phyloP scores from a whole-genome alignment of 2,888 invertebrate species.

The Chrysotoxum bicinctum region DNA sequence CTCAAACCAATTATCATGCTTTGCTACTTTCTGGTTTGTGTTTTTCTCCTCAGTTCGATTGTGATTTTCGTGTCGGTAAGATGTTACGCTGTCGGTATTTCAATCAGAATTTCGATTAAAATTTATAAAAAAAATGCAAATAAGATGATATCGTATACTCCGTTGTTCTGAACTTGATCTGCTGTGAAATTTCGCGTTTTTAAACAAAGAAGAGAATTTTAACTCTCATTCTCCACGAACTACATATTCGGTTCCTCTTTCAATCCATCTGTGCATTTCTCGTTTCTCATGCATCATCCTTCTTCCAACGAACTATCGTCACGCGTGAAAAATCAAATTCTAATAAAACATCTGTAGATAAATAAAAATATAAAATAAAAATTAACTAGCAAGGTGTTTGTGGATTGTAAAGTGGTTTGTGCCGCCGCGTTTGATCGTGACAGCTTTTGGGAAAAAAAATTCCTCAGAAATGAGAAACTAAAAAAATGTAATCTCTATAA shows the following conservation, averaged over 20 bases:
- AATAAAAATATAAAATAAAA: background rate
- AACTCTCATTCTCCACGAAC: background rate
- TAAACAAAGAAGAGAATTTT: background rate
- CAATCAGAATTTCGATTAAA: constrained; percentile 11
- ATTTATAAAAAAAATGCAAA: constrained; percentile 6
- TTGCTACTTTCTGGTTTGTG: constrained; percentile 23
- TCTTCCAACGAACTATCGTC: constrained; percentile 23
- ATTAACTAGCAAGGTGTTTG: constrained; percentile 17
- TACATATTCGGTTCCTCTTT: background rate
- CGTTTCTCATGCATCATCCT: background rate
- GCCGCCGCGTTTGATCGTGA: constrained; percentile 44
- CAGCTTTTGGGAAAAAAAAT: background rate
- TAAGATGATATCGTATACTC: background rate
- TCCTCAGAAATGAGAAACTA: constrained; percentile 1
- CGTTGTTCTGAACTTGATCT: background rate
- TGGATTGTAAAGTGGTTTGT: constrained; percentile 17
- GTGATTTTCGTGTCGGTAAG: constrained; percentile 50
- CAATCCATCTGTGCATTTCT: constrained; percentile 1
- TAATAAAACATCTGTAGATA: constrained; percentile 51
- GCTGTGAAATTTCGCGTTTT: background rate
- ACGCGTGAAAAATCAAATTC: constrained; percentile 26
- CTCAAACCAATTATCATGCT: constrained; percentile 47
- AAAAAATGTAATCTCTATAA: constrained; percentile 15
- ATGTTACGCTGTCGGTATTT: constrained; percentile 31
- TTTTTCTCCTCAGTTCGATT: constrained; percentile 55